phyloP scores from a whole-genome alignment of 2,113 vertebrate genomes.

The Gadus chalcogrammus region DNA sequence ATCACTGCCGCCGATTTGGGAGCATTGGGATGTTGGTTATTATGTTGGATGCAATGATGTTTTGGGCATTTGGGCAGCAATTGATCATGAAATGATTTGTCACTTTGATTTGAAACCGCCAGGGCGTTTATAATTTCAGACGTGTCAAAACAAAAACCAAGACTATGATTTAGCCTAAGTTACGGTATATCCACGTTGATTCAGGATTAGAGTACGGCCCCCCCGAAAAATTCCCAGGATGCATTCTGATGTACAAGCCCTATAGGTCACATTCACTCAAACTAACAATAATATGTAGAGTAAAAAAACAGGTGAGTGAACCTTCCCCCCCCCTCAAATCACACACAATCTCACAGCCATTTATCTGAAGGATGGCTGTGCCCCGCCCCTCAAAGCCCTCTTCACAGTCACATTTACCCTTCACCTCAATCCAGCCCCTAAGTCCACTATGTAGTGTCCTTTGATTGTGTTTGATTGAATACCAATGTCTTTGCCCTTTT shows the following conservation, averaged over 20 bases:
- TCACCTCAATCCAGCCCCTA: slow-evolving; percentile 8
- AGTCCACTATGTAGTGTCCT: slow-evolving; percentile 11
- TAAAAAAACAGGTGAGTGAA: slow-evolving; percentile 64
- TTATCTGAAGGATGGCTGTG: neutral
- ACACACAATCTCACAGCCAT: too few relatives aligned
- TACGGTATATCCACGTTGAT: too few relatives aligned
- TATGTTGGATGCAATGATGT: too few relatives aligned
- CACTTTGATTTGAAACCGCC: too few relatives aligned
- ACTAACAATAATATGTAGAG: slow-evolving; percentile 47
- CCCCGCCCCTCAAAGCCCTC: slow-evolving; percentile 1
- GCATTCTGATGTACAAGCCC: too few relatives aligned
- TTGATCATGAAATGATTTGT: too few relatives aligned
- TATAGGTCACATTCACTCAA: slow-evolving; percentile 26
- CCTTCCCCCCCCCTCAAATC: slow-evolving; percentile 2
- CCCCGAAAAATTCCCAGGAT: slow-evolving; percentile 24
- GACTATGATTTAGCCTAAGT: neutral
- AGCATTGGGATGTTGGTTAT: too few relatives aligned
- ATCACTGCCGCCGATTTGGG: slow-evolving; percentile 7
- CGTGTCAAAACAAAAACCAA: too few relatives aligned
- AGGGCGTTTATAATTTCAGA: too few relatives aligned
- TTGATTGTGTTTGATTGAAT: slow-evolving; percentile 33
- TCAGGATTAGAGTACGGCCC: neutral
- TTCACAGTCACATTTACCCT: slow-evolving; percentile 2
- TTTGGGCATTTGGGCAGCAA: too few relatives aligned
- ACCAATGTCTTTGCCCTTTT: slow-evolving; percentile 54